Evolutionary conservation across 1,140 invertebrate species (phyloP), one percentile per base, ranked within the genome.

Genomic region (Drosophila simulans): DNA sequence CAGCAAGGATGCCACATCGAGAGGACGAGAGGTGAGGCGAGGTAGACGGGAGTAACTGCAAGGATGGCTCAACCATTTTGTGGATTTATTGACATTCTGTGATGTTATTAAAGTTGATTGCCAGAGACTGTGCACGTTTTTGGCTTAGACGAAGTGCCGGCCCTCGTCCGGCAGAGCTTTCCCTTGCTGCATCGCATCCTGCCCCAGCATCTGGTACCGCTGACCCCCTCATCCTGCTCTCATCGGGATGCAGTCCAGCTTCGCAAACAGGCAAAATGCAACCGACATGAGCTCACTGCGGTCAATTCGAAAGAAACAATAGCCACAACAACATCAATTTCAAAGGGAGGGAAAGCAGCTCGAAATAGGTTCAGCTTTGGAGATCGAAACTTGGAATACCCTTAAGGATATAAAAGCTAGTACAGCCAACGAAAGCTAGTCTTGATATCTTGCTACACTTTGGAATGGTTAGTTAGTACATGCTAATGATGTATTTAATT

Each of bases 61-160:
- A 55, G 66, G 53, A 68, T 62, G 68, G 70, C 46, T 22, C 55
- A 75, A 81, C 70, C 80, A 84, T 89, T 89, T 81, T 90, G 77
- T 85, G 85, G 85, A 89, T 89, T 89, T 89, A 89, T 89, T 89
- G 85, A 89, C 85, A 89, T 89, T 89, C 85, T 89, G 85, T 89
- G 85, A 89, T 89, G 85, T 90, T 89, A 90, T 89, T 89, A 89
- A 89, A 90, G 85, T 89, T 89, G 85, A 89, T 89, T 89, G 85
- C 85, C 78, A 86, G 79, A 77, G 84, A 82, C 83, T 83, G 83
- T 68, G 83, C 83, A 86, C 84, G 83, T 86, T 86, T 77, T 79
- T 83, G 84, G 79, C 71, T 86, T 88, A 86, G 84, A 73, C 75
- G 45, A 76, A 86, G 76, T 72, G 76, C 54, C 65, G 42, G 51